Evolutionary conservation across 2,113 vertebrate species (phyloP), one percentile per base, ranked within the genome.

Genomic region (Syngnathoides biaculeatus): DNA sequence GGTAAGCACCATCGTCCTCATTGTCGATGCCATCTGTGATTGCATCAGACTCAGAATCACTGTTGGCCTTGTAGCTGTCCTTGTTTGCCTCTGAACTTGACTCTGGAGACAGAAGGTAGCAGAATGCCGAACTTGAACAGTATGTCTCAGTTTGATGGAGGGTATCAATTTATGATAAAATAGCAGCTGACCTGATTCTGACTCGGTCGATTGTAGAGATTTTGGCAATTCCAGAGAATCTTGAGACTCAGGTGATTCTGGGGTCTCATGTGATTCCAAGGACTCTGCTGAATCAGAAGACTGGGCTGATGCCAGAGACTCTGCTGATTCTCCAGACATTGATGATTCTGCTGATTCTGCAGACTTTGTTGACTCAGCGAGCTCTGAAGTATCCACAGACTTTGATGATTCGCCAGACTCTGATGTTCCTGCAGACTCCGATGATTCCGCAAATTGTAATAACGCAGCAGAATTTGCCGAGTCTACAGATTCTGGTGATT

Each of bases 61-160:
- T 15, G 40, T 22, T 8, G 0, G 60, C 15, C 40, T 43, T 43
- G 39, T 43, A 7, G 13, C 14, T 43, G 7, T 42, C 40, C n/a
- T 62, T 8, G 7, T 6, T 22, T 7, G 13, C 40, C 40, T 62
- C 60, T 8, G 40, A 62, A 62, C 60, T 62, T 3, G 60, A 62
- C 60, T 62, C 60, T 62, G 60, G 26, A 15, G 22, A 62, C 60
- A 45, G n/a, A 62, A 42, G 9, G 12, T 43, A 15, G n/a, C 39
- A 9, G n/a, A 43, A 62, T 62, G 14, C 8, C 13, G 1, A 60
- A 35, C 55, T 19, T 57, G 26, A 13, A 19, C 55, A 60, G 35
- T 19, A n/a, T 5, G 35, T 60, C 58, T 39, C 35, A n/a, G 6
- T 11, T 0, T n/a, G 13, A 0, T 8, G 3, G 0, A 8, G 12